phyloP scores from a whole-genome alignment of 1,140 invertebrate species.

The Drosophila bipectinata region DNA sequence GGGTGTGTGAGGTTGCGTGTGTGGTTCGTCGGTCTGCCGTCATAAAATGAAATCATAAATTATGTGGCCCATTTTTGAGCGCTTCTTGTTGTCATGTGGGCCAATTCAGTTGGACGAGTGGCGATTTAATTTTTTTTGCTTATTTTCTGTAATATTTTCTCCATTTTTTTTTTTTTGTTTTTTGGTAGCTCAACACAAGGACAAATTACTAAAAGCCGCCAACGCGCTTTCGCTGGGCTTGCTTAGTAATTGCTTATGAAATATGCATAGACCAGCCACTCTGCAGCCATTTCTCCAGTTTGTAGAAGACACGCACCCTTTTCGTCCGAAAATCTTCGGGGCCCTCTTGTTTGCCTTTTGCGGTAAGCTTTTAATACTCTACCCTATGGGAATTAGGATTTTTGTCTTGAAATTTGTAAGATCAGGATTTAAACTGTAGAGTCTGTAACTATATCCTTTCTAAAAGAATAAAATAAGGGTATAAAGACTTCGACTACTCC shows the following conservation, averaged over 20 bases:
- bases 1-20: constrained; percentile 25
- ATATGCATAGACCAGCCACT: constrained; percentile 65
- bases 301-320: constrained; percentile 60
- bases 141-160: constrained; percentile 10
- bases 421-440: background rate
- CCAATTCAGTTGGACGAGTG: constrained; percentile 48
- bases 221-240: constrained; percentile 23
- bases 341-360: too few species aligned
- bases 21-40: constrained; percentile 15
- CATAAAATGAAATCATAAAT: constrained; percentile 80
- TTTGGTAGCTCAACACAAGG: constrained; percentile 52
- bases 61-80: constrained; percentile 51
- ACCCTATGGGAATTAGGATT: background rate
- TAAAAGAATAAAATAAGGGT: background rate
- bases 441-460: background rate
- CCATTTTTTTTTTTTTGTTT: constrained; percentile 10
- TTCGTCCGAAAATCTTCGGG: constrained; percentile 59
- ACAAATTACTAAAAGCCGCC: constrained; percentile 65
- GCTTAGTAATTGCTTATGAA: constrained; percentile 81
- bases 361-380: constrained; percentile 30
- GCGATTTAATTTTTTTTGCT: constrained; percentile 37
- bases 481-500: background rate
- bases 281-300: background rate
- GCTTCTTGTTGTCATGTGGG: constrained; percentile 58
- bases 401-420: background rate